Conservation (phyloP, 1,140 invertebrate genomes). For the Papilio dardanus region DNA sequence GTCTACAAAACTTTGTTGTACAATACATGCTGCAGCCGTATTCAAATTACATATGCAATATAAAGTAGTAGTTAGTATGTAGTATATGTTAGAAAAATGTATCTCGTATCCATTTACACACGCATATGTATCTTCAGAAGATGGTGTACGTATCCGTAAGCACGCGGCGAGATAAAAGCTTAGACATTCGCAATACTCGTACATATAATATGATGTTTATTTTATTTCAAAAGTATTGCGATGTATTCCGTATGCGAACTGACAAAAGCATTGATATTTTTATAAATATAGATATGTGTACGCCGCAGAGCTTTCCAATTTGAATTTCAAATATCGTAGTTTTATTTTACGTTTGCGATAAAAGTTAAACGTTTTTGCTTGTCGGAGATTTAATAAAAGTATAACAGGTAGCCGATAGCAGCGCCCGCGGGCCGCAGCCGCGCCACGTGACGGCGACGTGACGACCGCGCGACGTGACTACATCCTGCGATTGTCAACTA, state of each 20-base stretch:
- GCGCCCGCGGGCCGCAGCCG: not conserved
- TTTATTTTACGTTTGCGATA: constrained; percentile 7
- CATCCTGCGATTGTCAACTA: not conserved
- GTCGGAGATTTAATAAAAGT: not conserved
- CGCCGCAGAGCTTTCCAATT: not conserved
- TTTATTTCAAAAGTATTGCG: not conserved
- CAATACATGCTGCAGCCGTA: no score
- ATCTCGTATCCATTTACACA: not conserved
- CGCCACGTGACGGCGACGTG: no score
- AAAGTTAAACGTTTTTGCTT: constrained; percentile 7
- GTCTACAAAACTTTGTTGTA: no score
- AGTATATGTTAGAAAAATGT: no score
- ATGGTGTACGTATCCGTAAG: not conserved
- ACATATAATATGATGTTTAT: not conserved
- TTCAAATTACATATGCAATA: no score
- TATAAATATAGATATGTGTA: not conserved
- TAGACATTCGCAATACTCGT: not conserved
- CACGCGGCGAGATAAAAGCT: constrained; percentile 1
- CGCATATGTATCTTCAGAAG: not conserved
- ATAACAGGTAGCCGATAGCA: not conserved
- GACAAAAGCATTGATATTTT: not conserved
- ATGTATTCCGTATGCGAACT: not conserved
- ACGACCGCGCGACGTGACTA: not conserved
- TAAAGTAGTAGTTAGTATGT: no score
- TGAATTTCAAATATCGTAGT: constrained; percentile 3